Evolutionary conservation across 1,140 invertebrate genomes (phyloP), one percentile per base, ranked within the genome.

Genomic region (Drosophila insularis): DNA sequence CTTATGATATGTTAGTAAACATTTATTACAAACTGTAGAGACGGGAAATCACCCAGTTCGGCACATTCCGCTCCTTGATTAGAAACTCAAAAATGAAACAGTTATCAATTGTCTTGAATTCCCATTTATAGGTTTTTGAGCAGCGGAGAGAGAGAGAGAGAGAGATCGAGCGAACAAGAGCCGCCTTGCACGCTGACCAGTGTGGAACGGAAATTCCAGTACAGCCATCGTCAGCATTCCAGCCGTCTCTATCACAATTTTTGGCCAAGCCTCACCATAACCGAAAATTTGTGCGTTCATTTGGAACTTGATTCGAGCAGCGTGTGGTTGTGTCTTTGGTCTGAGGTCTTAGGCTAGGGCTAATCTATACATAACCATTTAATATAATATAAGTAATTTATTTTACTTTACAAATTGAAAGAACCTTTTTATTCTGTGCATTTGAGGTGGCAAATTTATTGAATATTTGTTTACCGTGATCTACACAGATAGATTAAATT

Each of bases 401-500:
- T 58, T 4, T 21, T 43, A 87, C 82, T 87, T 79, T 81, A 86
- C 82, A 43, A 40, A 19, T 53, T 7, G 19, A 10, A 13, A 61
- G 8, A 61, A 53, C 14, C 39, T 27, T 63, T 67, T 17, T 81
- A 80, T 81, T 91, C 90, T 91, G 90, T 68, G 78, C 90, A 91
- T 91, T 91, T 91, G 90, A 91, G 90, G 90, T 90, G 78, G 76
- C 90, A 91, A 91, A 90, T 91, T 61, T 4, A 84, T 10, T 40
- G 68, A 58, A 80, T 89, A 89, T 90, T 91, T 91, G 90, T 80
- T 81, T 75, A 90, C 90, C 90, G 90, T 91, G 90, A 91, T 91
- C 90, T 74, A 86, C 78, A 71, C 86, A 91, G 90, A 91, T 87
- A 91, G 78, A 91, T 85, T 76, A 50, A 86, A 76, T 62, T 84